Conservation (phyloP, 2,888 invertebrate genomes). For the Drosophila austrosaltans region DNA sequence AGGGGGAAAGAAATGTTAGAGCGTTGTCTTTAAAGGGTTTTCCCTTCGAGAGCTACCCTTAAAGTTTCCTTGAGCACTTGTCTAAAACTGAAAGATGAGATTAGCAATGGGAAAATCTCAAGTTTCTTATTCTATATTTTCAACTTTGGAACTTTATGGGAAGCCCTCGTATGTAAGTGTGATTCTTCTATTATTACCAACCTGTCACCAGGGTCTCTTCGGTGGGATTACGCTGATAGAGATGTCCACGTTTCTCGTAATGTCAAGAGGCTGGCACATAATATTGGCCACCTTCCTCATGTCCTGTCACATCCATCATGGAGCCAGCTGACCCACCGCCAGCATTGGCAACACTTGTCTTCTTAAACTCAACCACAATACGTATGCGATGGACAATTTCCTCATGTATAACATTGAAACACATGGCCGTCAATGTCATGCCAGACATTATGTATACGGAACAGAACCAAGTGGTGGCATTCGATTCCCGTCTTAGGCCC, state of each 20-base stretch:
- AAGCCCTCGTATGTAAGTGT: neutral
- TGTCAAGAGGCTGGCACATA: conserved; percentile 82
- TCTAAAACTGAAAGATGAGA: no score
- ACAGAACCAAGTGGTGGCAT: conserved; percentile 93
- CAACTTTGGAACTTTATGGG: no score
- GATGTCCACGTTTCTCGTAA: conserved; percentile 82
- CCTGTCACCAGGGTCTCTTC: conserved; percentile 85
- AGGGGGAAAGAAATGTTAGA: neutral
- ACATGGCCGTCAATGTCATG: conserved; percentile 94
- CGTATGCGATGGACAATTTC: conserved; percentile 93
- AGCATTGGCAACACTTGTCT: conserved; percentile 44
- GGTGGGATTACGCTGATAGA: conserved; percentile 85
- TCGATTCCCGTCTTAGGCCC: conserved; percentile 85
- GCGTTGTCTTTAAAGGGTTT: neutral
- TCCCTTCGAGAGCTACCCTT: neutral
- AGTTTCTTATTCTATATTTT: no score
- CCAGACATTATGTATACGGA: conserved; percentile 94
- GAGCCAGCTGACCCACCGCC: conserved; percentile 45
- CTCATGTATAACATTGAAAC: conserved; percentile 94
- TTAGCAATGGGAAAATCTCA: no score
- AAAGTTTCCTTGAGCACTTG: neutral
- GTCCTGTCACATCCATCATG: conserved; percentile 58
- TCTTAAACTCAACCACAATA: conserved; percentile 84
- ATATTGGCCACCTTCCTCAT: conserved; percentile 74
- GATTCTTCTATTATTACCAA: conserved; percentile 45